These are phyloP conservation scores for Lethocerus indicus DNA, from an alignment of 1,140 invertebrate genomes.

Conservation along the genomic window DNA sequence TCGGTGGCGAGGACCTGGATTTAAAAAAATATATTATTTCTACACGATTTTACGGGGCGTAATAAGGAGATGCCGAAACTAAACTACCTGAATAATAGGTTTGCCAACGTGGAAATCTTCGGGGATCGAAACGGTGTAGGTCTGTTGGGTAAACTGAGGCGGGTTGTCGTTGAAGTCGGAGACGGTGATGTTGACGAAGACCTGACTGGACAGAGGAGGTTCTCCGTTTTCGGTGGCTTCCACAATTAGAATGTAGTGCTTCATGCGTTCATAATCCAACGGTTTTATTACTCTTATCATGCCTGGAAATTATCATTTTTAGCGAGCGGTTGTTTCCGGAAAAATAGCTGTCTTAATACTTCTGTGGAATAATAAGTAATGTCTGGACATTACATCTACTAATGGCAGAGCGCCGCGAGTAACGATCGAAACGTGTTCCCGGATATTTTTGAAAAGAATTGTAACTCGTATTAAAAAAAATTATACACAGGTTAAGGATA, in stretches of 20 bases:
- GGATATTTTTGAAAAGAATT: too few species aligned
- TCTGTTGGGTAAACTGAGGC: slow-evolving; percentile 61
- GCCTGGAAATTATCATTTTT: slow-evolving; percentile 25
- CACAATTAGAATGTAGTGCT: slow-evolving; percentile 75
- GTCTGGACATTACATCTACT: slow-evolving; percentile 56
- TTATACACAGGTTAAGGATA: too few species aligned
- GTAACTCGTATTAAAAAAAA: too few species aligned
- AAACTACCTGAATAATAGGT: slow-evolving; percentile 50
- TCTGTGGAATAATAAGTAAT: slow-evolving; percentile 84
- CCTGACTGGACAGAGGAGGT: slow-evolving; percentile 69
- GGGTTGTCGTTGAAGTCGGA: slow-evolving; percentile 80
- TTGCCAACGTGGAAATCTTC: slow-evolving; percentile 62
- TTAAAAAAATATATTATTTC: too few species aligned
- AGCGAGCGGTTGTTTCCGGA: background rate
- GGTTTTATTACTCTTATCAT: slow-evolving; percentile 58
- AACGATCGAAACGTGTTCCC: too few species aligned
- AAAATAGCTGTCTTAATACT: slow-evolving; percentile 1
- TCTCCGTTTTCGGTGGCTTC: slow-evolving; percentile 77
- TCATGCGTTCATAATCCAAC: slow-evolving; percentile 68
- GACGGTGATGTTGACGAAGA: slow-evolving; percentile 72
- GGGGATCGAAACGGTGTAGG: slow-evolving; percentile 57
- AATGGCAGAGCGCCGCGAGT: too few species aligned
- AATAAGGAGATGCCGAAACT: too few species aligned
- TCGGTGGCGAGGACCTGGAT: slow-evolving; percentile 59
- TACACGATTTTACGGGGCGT: too few species aligned